Conservation (phyloP, 2,113 vertebrate species). For the Gymnogyps californianus region DNA sequence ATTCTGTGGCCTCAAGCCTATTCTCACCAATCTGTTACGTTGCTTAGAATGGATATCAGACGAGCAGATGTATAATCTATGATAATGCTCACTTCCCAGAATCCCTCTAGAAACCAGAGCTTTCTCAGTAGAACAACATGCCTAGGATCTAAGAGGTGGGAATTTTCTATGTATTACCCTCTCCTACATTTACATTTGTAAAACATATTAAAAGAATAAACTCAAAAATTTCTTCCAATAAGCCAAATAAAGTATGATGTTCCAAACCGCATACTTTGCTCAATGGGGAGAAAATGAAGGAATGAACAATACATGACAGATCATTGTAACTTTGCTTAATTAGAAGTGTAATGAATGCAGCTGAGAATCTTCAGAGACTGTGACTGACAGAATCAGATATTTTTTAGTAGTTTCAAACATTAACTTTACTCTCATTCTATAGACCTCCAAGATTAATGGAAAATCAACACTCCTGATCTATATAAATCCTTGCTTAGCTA, state of each 20-base stretch:
- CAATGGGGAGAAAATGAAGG: background rate
- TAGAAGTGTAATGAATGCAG: background rate
- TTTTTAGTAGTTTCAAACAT: background rate
- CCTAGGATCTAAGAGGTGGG: background rate
- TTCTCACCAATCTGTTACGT: background rate
- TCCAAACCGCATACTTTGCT: background rate
- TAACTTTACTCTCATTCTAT: background rate
- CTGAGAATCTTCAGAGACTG: background rate
- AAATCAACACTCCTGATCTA: background rate
- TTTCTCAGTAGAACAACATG: background rate
- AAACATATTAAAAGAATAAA: background rate
- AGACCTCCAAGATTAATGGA: background rate
- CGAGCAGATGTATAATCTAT: background rate
- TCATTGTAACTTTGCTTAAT: background rate
- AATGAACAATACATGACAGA: background rate
- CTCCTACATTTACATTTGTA: background rate
- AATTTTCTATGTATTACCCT: background rate
- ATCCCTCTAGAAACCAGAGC: background rate
- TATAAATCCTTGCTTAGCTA: background rate
- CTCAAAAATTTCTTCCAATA: background rate
- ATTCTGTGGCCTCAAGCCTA: background rate
- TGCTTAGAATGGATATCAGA: background rate
- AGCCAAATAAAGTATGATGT: background rate
- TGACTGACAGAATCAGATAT: background rate
- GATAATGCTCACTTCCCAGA: background rate